Evolutionary conservation across 2,888 invertebrate species (phyloP).

Genomic region (Agonum fuliginosum): DNA sequence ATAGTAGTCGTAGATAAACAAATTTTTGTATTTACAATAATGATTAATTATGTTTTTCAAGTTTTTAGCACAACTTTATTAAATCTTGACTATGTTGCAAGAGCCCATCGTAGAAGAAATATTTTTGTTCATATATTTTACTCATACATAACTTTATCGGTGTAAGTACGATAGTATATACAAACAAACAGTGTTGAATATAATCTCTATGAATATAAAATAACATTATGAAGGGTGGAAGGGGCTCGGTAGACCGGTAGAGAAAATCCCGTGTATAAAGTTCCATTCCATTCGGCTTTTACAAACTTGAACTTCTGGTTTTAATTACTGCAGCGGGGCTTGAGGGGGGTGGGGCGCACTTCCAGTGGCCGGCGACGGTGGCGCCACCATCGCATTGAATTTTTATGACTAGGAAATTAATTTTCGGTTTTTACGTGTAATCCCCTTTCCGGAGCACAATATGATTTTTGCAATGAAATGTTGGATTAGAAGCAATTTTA

Average conservation of each 20-base stretch:
- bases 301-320: neutral
- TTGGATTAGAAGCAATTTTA: conserved; percentile 60
- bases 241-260: neutral
- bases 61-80: no score
- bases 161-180: no score
- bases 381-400: conserved; percentile 52
- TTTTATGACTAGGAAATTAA: conserved; percentile 60
- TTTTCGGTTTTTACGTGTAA: conserved; percentile 59
- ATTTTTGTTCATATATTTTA: no score
- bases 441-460: conserved; percentile 58
- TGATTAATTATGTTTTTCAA: no score
- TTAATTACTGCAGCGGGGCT: neutral
- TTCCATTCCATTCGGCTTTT: no score
- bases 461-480: conserved; percentile 60
- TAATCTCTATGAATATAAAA: neutral
- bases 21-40: no score
- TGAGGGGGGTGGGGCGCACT: neutral
- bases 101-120: no score
- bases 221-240: neutral
- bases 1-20: no score
- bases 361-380: conserved; percentile 15
- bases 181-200: neutral
- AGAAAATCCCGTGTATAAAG: neutral
- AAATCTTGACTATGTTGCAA: no score
- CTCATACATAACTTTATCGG: no score